phyloP scores from a whole-genome alignment of 2,888 invertebrate genomes.

The Creontiades dilutus region DNA sequence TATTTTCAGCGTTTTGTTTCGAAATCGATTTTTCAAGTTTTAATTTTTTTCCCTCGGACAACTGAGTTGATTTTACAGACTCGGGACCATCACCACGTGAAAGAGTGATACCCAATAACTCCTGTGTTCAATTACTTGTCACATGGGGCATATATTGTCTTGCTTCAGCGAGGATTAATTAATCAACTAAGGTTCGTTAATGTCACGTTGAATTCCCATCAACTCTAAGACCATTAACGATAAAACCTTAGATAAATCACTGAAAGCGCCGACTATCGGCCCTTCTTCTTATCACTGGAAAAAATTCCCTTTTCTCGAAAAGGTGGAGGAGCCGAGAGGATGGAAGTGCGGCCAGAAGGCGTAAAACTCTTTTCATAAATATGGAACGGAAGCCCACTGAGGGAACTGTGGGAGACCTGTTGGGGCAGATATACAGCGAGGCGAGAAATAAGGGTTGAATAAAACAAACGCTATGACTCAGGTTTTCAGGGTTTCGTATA shows the following conservation, averaged over 20 bases:
- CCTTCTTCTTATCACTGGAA: background rate
- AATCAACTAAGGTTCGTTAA: too few relatives aligned
- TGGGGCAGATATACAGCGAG: conserved; percentile 62
- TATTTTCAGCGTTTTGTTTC: too few relatives aligned
- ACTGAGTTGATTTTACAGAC: too few relatives aligned
- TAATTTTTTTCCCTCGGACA: too few relatives aligned
- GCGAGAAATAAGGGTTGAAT: conserved; percentile 63
- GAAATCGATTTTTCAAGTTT: too few relatives aligned
- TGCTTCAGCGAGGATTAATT: too few relatives aligned
- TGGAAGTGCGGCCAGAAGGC: background rate
- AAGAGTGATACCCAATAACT: too few relatives aligned
- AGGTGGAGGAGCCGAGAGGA: background rate
- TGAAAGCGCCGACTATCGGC: background rate
- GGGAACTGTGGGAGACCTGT: conserved; percentile 21
- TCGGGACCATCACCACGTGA: too few relatives aligned
- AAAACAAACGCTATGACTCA: conserved; percentile 68
- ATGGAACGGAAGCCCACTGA: conserved; percentile 18
- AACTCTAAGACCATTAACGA: too few relatives aligned
- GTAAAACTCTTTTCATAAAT: conserved; percentile 48
- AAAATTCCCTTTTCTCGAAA: background rate
- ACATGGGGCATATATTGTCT: too few relatives aligned
- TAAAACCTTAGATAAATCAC: background rate
- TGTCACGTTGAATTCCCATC: too few relatives aligned
- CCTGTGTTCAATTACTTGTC: too few relatives aligned
- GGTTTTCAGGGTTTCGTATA: background rate